Evolutionary conservation across 1,140 invertebrate species (phyloP).

Genomic region (Drosophila novamexicana): DNA sequence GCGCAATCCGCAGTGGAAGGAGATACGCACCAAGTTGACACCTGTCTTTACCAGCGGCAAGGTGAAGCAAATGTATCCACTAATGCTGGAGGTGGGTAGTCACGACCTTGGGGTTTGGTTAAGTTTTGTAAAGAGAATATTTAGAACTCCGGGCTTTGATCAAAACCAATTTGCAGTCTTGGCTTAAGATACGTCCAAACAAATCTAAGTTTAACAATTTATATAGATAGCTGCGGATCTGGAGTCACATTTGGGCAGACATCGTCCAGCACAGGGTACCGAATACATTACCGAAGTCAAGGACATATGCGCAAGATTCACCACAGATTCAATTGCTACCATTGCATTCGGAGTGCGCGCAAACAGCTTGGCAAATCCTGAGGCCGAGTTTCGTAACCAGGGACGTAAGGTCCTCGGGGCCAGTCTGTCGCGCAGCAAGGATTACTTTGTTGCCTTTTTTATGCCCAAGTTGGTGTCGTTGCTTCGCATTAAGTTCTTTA

Average conservation of each 20-base stretch:
- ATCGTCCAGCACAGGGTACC: conserved; percentile 2
- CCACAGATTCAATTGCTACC: conserved; percentile 87
- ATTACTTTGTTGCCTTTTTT: conserved; percentile 85
- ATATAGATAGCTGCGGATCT: conserved; percentile 61
- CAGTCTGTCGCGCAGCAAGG: conserved; percentile 30
- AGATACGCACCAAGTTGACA: conserved; percentile 85
- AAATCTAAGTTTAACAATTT: not conserved
- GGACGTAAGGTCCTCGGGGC: conserved; percentile 54
- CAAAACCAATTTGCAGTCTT: too few relatives aligned
- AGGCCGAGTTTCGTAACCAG: conserved; percentile 84
- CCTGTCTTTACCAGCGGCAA: conserved; percentile 86
- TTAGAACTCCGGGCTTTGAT: too few relatives aligned
- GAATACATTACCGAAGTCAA: conserved; percentile 73
- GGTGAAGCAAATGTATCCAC: conserved; percentile 86
- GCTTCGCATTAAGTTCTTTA: conserved; percentile 63
- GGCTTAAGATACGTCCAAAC: too few relatives aligned
- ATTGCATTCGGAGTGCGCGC: conserved; percentile 87
- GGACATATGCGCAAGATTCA: conserved; percentile 85
- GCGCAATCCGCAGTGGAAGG: conserved; percentile 85
- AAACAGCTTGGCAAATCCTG: conserved; percentile 85
- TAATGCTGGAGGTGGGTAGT: conserved; percentile 83
- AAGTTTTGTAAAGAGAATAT: too few relatives aligned
- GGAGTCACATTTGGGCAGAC: conserved; percentile 40
- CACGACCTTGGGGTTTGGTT: too few relatives aligned
- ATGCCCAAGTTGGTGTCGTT: conserved; percentile 74